Percentiles rank a stretch among this genome's conserved stretches.
Evolutionary conservation across 2,113 vertebrate species (phyloP).

Genomic region (Gracilinanus agilis): DNA sequence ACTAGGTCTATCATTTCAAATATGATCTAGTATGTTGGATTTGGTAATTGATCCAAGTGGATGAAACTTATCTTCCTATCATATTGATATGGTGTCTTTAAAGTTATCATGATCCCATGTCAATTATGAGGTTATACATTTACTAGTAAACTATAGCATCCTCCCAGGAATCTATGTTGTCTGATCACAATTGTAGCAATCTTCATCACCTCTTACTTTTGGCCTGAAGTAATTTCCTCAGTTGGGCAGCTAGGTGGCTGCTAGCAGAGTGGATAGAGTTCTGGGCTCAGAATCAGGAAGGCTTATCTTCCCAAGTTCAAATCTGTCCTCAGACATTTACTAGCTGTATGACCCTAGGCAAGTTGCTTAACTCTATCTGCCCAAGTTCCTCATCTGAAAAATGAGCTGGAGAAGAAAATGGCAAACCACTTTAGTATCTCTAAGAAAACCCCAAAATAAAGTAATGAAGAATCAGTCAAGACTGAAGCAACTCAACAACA

Average conservation of each 20-base stretch:
- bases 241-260: slow-evolving; percentile 17
- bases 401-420: too few species aligned
- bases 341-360: too few species aligned
- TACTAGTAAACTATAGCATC: background rate
- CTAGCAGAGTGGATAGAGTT: background rate
- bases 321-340: too few species aligned
- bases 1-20: background rate
- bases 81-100: background rate
- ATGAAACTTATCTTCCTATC: slow-evolving; percentile 44
- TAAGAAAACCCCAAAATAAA: too few species aligned
- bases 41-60: background rate
- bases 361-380: too few species aligned
- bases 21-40: background rate
- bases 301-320: too few species aligned
- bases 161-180: background rate
- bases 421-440: too few species aligned
- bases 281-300: background rate
- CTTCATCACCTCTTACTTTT: slow-evolving; percentile 8
- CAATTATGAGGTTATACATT: background rate
- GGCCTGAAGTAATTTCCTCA: background rate
- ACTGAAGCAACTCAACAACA: too few species aligned
- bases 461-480: too few species aligned
- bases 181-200: background rate
- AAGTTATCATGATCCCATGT: background rate
- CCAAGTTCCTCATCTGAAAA: too few species aligned